Evolutionary conservation across 2,888 invertebrate genomes (phyloP).

Genomic region (Drosophila pseudotakahashii): DNA sequence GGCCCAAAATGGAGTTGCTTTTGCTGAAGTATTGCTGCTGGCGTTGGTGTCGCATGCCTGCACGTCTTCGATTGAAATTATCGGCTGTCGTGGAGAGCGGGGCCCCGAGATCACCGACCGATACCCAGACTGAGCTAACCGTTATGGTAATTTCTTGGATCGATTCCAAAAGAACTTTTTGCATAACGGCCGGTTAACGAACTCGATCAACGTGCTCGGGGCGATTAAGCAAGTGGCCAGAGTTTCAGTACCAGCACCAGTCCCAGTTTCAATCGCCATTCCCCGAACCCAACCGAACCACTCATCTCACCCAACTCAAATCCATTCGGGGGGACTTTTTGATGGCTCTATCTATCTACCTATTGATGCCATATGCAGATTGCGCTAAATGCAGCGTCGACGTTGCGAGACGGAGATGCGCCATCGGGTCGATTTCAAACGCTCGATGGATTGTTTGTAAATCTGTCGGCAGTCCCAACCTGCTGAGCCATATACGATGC

Average conservation of each 20-base stretch:
- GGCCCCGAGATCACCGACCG: constrained; percentile 19
- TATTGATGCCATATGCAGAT: constrained; percentile 54
- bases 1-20: constrained; percentile 37
- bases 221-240: constrained; percentile 50
- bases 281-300: neutral
- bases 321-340: constrained; percentile 13
- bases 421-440: constrained; percentile 53
- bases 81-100: constrained; percentile 22
- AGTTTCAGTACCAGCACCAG: neutral
- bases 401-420: constrained; percentile 52
- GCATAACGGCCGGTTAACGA: constrained; percentile 74
- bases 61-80: constrained; percentile 55
- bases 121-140: constrained; percentile 47
- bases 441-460: constrained; percentile 64
- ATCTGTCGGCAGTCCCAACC: constrained; percentile 64
- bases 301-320: neutral
- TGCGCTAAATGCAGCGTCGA: constrained; percentile 50
- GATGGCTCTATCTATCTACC: constrained; percentile 46
- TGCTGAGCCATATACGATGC: constrained; percentile 52
- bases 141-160: constrained; percentile 75
- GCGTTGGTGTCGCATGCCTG: constrained; percentile 59
- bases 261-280: neutral
- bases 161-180: constrained; percentile 74
- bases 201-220: constrained; percentile 62
- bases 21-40: constrained; percentile 34